Base-by-base conservation (phyloP, 2,888 invertebrate species). In the Diarsia mendica region DNA sequence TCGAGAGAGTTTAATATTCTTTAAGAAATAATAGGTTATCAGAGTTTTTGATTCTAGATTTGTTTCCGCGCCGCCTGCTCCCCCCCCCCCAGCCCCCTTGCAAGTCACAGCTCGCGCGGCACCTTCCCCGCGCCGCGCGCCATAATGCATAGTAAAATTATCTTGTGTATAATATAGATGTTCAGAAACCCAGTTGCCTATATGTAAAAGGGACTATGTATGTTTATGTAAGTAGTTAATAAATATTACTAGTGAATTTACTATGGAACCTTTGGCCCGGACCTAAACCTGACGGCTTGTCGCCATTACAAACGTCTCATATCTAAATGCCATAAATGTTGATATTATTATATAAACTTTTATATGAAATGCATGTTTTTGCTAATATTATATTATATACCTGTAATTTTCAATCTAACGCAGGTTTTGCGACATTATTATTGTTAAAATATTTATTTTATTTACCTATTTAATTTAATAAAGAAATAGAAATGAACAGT, bases 321-420 rank as follows among this genome's bases (percentile, higher is more conserved):
- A 84, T 79, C 70, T 61, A 66, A 88, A 82, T 72, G 85, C 87
- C 87, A 76, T 87, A 79, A n/a, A 80, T 75, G 70, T 87, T 88
- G 87, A 87, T 85, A 87, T 87, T 87, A 87, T 79, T 77, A 53
- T 80, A 88, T 67, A 46, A 82, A 85, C 18, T 88, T 85, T 85
- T 87, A 79, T 85, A 79, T 79, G 63, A 75, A 78, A 75, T 69
- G 65, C 72, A 78, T 80, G 58, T 78, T 80, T 78, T 80, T 86
- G 70, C 72, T 80, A 76, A 68, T 67, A 75, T 76, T 77, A 77
- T 55, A 77, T 70, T 49, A 66, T 68, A 72, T 60, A 81, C 67
- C 23, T 77, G 67, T 68, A 66, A 48, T 67, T 78, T 70, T 77
- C 39, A 49, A 65, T 48, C 58, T 78, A 76, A 63, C 61, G 80